Percentiles rank a stretch among this genome's conserved stretches.
These are phyloP conservation scores for Whitmania pigra DNA, from an alignment of 1,140 invertebrate genomes.

Conservation along the genomic window DNA sequence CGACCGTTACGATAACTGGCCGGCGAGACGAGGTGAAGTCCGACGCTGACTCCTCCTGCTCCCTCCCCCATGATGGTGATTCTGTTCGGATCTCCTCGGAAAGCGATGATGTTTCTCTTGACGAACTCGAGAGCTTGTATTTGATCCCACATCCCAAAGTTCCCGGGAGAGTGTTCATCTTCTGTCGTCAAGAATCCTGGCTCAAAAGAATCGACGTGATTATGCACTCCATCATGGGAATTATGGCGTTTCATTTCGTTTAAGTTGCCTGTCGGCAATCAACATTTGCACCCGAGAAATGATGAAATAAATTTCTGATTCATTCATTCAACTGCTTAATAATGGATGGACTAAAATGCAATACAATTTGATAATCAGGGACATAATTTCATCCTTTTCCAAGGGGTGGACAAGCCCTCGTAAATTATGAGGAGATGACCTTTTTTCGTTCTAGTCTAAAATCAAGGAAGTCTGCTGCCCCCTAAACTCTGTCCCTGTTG, in stretches of 20 bases:
- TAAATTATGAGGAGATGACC: no score
- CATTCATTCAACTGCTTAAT: neutral
- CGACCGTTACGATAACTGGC: constrained; percentile 19
- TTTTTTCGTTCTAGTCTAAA: no score
- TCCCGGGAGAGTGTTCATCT: constrained; percentile 82
- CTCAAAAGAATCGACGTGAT: neutral
- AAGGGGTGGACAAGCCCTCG: no score
- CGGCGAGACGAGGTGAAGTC: constrained; percentile 25
- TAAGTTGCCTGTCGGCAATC: neutral
- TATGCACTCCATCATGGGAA: neutral
- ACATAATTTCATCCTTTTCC: no score
- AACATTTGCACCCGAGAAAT: neutral
- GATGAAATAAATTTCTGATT: neutral
- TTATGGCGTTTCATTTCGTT: neutral
- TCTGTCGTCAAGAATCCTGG: constrained; percentile 71
- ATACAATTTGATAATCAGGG: no score
- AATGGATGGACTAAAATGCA: no score
- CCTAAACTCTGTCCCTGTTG: no score
- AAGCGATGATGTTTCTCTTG: constrained; percentile 71
- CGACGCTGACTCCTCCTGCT: constrained; percentile 23
- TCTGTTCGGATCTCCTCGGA: constrained; percentile 72
- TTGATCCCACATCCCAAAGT: constrained; percentile 89
- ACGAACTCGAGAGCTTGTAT: constrained; percentile 80
- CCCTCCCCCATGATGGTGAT: constrained; percentile 66
- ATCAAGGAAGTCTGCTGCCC: no score